Conservation (phyloP, 2,888 invertebrate species). For the Drosophila quasianomalipes region DNA sequence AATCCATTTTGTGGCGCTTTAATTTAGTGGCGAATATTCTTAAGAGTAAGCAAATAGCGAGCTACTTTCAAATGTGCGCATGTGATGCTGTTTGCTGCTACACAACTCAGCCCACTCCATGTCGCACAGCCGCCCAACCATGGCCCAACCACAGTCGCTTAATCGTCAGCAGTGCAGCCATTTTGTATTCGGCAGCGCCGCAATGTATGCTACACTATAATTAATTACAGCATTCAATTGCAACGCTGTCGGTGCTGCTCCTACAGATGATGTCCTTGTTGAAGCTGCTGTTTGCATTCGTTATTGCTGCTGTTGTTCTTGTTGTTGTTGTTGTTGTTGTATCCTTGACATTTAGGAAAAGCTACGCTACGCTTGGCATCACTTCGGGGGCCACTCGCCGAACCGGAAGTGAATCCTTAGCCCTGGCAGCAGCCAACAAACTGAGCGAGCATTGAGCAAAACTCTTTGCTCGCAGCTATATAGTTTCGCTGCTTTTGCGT, state of each 20-base stretch:
- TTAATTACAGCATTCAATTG: conserved; percentile 68
- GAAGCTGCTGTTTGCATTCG: conserved; percentile 18
- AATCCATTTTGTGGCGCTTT: background rate
- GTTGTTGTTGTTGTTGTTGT: conserved; percentile 50
- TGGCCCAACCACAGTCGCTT: background rate
- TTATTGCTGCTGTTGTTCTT: conserved; percentile 4
- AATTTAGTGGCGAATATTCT: conserved; percentile 15
- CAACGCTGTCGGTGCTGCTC: conserved; percentile 25
- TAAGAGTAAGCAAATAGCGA: conserved; percentile 18
- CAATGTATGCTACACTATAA: conserved; percentile 70
- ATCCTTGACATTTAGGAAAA: conserved; percentile 73
- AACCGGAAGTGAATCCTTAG: conserved; percentile 47
- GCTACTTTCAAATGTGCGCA: conserved; percentile 27
- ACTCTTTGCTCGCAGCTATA: conserved; percentile 28
- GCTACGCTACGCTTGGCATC: conserved; percentile 28
- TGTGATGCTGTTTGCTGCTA: conserved; percentile 15
- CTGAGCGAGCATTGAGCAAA: conserved; percentile 24
- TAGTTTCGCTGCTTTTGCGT: conserved; percentile 12
- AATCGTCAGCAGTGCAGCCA: conserved; percentile 60
- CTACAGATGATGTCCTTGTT: conserved; percentile 42
- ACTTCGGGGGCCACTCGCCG: conserved; percentile 34
- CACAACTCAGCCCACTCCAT: background rate
- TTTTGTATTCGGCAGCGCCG: conserved; percentile 61
- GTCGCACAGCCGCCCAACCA: background rate
- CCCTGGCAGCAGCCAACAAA: conserved; percentile 15